Percentiles rank a stretch among this genome's conserved stretches.
These are phyloP conservation scores for Brachionus asplanchnoidis DNA, from an alignment of 1,140 invertebrate genomes.

Conservation along the genomic window DNA sequence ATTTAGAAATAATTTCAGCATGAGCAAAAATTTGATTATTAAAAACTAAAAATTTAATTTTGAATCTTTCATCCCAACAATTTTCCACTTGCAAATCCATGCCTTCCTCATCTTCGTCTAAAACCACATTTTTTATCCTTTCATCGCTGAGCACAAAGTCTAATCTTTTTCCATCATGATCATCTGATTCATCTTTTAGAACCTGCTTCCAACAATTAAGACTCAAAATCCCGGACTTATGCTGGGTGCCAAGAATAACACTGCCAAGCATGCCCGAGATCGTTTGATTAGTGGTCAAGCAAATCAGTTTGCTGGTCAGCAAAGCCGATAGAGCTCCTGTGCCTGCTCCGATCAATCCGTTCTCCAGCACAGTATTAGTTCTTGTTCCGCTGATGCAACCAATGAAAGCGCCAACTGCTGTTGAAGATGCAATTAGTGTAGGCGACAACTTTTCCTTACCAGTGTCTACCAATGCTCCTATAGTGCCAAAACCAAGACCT, in stretches of 20 bases:
- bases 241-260: neutral
- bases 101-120: neutral
- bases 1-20: neutral
- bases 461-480: neutral
- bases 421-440: neutral
- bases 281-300: neutral
- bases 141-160: neutral
- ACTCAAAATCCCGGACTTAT: neutral
- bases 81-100: neutral
- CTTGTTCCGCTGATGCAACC: neutral
- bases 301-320: neutral
- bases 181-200: neutral
- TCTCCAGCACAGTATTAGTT: neutral
- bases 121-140: neutral
- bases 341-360: neutral
- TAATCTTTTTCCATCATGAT: neutral
- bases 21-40: neutral
- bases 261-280: neutral
- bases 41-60: neutral
- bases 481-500: neutral
- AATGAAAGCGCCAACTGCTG: neutral
- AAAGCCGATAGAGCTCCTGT: neutral
- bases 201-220: neutral
- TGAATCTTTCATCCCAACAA: neutral
- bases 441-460: constrained; percentile 9